Evolutionary conservation across 2,797 vertebrate genomes (phyloP), one percentile per base, ranked within the genome.

Genomic region (Cossypha caffra): DNA sequence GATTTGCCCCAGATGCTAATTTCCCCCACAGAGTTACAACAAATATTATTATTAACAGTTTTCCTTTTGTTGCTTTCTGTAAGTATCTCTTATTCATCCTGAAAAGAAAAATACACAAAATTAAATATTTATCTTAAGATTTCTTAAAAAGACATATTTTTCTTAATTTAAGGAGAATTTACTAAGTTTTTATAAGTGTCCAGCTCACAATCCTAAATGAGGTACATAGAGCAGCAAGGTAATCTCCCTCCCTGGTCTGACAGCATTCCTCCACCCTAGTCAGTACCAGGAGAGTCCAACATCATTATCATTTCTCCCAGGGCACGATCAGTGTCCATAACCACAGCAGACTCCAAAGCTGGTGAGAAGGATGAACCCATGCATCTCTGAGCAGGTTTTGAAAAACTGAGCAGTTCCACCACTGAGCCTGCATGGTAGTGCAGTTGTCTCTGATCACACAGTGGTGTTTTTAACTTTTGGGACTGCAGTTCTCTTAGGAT

Each of bases 31-130:
- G 96, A 7, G 98, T 98, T 97, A 99, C 97, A 94, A 99, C 97
- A 91, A 99, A 99, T 98, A 99, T 98, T 98, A 99, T 98, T 96
- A 99, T 98, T 94, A 99, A 98, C 95, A 99, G 97, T 98, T 98
- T 98, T 96, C 98, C 98, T 98, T 98, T 99, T 97, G 98, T 98
- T 98, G 98, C 98, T 98, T 98, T 98, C 97, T 98, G 98, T 88
- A 97, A 96, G 96, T 98, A 98, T 98, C 98, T 98, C 97, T 98
- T 99, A 98, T 98, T 99, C 99, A 99, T 99, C 99, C 99, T 99
- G 97, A 37, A 94, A 97, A 91, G 52, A 80, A 97, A 95, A 97
- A 92, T 43, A 83, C n/a, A 95, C n/a, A 88, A 92, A 92, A 79
- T 45, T 95, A 77, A 96, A 48, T 66, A 73, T 66, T 82, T 73